A percentile compares a stretch with the other conserved stretches of the same genome.
phyloP scores from a whole-genome alignment of 2,888 invertebrate genomes.

The Lampropteryx suffumata region DNA sequence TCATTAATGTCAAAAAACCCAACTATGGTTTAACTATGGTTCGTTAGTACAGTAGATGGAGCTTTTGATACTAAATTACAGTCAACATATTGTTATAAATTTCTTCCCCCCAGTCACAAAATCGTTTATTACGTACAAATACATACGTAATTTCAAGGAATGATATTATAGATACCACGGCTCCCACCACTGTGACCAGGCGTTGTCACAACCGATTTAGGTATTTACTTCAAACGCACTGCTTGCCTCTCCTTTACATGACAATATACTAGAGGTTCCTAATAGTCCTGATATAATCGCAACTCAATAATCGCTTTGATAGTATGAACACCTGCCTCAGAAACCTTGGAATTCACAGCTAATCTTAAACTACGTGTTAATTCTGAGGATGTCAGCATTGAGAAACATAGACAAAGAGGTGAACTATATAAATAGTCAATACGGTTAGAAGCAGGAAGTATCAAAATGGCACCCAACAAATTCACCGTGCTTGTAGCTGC shows the following conservation, averaged over 20 bases:
- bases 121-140: no score
- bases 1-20: no score
- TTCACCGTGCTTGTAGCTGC: slow-evolving; percentile 27
- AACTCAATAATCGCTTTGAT: background rate
- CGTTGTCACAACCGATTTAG: background rate
- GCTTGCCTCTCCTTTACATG: background rate
- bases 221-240: background rate
- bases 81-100: no score
- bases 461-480: slow-evolving; percentile 34
- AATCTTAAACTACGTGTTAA: slow-evolving; percentile 30
- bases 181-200: no score
- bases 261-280: background rate
- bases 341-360: slow-evolving; percentile 16
- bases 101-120: no score
- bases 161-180: no score
- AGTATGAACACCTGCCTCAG: slow-evolving; percentile 25
- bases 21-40: no score
- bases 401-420: slow-evolving; percentile 16
- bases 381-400: slow-evolving; percentile 19
- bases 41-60: no score
- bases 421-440: slow-evolving; percentile 27
- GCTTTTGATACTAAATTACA: no score
- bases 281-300: background rate
- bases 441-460: slow-evolving; percentile 25
- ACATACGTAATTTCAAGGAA: no score